Evolutionary conservation across 2,797 vertebrate genomes (phyloP).

Genomic region (Semotilus atromaculatus): DNA sequence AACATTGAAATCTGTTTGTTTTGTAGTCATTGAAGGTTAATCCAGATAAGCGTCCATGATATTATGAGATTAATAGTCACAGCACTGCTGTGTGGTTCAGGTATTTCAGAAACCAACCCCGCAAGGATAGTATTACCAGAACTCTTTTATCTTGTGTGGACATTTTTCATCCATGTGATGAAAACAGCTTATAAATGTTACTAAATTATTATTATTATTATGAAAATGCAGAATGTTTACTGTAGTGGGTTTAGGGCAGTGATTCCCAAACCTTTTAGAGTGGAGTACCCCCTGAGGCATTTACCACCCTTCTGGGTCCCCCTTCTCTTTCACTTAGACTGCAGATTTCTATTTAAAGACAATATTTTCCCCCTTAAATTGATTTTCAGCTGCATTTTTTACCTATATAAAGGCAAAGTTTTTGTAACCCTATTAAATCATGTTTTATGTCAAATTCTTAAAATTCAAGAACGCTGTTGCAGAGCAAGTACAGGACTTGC

Average conservation of each 20-base stretch:
- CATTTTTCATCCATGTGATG: neutral
- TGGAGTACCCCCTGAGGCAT: too few relatives aligned
- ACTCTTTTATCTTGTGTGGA: neutral
- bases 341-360: neutral
- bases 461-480: too few relatives aligned
- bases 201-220: neutral
- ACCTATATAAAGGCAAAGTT: too few relatives aligned
- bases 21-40: constrained; percentile 11
- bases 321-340: neutral
- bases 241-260: neutral
- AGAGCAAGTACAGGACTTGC: too few relatives aligned
- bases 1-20: neutral
- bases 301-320: neutral
- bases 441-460: too few relatives aligned
- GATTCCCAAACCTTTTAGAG: neutral
- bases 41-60: constrained; percentile 7
- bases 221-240: too few relatives aligned
- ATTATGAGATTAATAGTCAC: constrained; percentile 16
- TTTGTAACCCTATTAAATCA: neutral
- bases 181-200: neutral
- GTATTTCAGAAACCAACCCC: neutral
- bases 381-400: neutral
- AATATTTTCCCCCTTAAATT: neutral
- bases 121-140: neutral
- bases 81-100: neutral